A percentile compares a stretch with the other conserved stretches of the same genome.
Conservation (phyloP, 1,140 invertebrate species). For the Triops longicaudatus region DNA sequence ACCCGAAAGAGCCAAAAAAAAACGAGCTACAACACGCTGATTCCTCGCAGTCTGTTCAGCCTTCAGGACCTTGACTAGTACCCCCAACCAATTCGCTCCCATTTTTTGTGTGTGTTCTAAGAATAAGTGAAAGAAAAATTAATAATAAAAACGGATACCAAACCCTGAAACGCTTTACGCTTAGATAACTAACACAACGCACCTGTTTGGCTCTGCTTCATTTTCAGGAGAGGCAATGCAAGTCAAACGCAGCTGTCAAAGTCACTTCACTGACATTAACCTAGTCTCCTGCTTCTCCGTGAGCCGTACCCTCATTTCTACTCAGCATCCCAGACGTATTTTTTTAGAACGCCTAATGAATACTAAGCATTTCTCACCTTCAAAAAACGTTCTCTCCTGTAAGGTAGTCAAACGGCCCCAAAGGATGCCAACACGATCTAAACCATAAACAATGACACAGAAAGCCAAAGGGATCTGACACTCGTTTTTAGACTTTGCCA, state of each 20-base stretch:
- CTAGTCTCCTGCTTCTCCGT: neutral
- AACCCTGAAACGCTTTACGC: neutral
- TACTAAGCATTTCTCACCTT: neutral
- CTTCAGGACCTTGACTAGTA: neutral
- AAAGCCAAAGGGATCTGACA: neutral
- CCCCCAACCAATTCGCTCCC: neutral
- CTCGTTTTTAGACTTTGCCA: neutral
- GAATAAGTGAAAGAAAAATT: neutral
- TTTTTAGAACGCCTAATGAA: conserved; percentile 8
- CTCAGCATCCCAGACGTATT: neutral
- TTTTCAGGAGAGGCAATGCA: conserved; percentile 4
- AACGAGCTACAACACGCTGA: neutral
- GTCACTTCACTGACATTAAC: conserved; percentile 11
- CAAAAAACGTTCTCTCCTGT: neutral
- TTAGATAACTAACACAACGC: neutral
- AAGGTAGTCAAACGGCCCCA: neutral
- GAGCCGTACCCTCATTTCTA: neutral
- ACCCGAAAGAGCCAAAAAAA: neutral
- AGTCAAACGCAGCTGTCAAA: conserved; percentile 1
- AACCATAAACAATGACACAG: neutral
- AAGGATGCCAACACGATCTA: neutral
- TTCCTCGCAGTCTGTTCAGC: neutral
- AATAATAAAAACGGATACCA: neutral
- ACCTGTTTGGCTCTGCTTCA: conserved; percentile 7
- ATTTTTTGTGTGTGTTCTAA: neutral